Conservation (phyloP, 1,140 invertebrate genomes). For the Steinernema feltiae region DNA sequence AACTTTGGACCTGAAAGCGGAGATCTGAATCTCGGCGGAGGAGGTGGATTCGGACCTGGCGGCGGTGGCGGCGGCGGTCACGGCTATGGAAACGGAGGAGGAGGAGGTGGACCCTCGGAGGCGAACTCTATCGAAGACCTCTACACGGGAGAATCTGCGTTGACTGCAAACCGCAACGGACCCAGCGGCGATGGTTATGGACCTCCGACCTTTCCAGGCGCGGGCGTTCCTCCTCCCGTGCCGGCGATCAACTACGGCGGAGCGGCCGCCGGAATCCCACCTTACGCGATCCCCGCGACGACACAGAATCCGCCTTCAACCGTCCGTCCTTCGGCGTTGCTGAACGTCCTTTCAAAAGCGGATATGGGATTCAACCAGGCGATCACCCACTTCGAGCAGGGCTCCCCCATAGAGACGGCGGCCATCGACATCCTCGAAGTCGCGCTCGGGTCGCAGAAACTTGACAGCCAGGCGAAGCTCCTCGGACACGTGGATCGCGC, state of each 20-base stretch:
- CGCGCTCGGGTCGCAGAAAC: slow-evolving; percentile 52
- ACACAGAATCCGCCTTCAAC: slow-evolving; percentile 45
- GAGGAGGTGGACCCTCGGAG: not conserved
- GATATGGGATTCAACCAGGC: slow-evolving; percentile 57
- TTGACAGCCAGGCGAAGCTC: slow-evolving; percentile 56
- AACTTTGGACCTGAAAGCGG: slow-evolving; percentile 28
- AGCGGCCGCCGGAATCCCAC: slow-evolving; percentile 50
- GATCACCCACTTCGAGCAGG: slow-evolving; percentile 53
- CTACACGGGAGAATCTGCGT: slow-evolving; percentile 55
- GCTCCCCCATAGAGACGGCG: slow-evolving; percentile 52
- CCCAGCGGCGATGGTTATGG: slow-evolving; percentile 58
- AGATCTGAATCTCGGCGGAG: not conserved
- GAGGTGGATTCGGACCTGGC: slow-evolving; percentile 25
- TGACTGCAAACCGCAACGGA: slow-evolving; percentile 47
- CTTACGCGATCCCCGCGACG: slow-evolving; percentile 21
- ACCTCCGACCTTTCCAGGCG: slow-evolving; percentile 48
- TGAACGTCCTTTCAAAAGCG: slow-evolving; percentile 52
- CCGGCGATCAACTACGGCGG: slow-evolving; percentile 46
- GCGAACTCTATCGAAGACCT: slow-evolving; percentile 40
- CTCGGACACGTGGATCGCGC: slow-evolving; percentile 55
- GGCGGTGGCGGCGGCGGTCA: slow-evolving; percentile 28
- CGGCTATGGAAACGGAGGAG: slow-evolving; percentile 21
- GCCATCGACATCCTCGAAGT: slow-evolving; percentile 55
- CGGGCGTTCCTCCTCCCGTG: slow-evolving; percentile 43
- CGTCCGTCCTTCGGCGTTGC: slow-evolving; percentile 51